Conservation (phyloP, 2,888 invertebrate genomes). For the Drosophila prostipennis region DNA sequence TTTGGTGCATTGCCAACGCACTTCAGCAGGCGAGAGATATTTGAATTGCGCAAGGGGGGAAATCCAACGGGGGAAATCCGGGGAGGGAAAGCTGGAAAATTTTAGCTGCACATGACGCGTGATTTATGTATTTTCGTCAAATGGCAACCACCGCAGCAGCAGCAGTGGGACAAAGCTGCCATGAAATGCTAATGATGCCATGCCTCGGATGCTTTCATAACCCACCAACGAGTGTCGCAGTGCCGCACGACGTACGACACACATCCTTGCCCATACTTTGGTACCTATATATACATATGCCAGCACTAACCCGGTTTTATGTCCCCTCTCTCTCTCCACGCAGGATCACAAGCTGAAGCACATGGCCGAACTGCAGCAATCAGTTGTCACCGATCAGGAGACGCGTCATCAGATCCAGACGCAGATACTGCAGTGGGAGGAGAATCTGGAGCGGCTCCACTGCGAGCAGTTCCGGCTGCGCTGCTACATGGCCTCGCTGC, state of each 20-base stretch:
- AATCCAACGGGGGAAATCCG: too few relatives aligned
- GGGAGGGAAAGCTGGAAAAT: conserved; percentile 36
- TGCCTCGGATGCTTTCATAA: conserved; percentile 64
- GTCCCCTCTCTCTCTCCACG: conserved; percentile 17
- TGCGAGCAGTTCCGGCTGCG: conserved; percentile 98
- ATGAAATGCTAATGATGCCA: conserved; percentile 76
- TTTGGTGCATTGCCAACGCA: conserved; percentile 76
- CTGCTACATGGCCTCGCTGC: conserved; percentile 98
- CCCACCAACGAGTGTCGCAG: conserved; percentile 36
- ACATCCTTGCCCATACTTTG: conserved; percentile 6
- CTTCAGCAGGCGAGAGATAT: conserved; percentile 63
- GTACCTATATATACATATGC: conserved; percentile 11
- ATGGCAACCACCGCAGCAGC: conserved; percentile 65
- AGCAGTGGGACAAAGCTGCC: conserved; percentile 54
- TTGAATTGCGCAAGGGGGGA: conserved; percentile 57
- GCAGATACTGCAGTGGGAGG: conserved; percentile 98
- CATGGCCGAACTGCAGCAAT: conserved; percentile 99
- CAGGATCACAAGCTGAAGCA: conserved; percentile 98
- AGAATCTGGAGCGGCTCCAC: conserved; percentile 97
- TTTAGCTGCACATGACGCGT: conserved; percentile 74
- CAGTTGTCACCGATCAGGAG: conserved; percentile 97
- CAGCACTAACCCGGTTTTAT: conserved; percentile 38
- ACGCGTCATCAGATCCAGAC: conserved; percentile 95
- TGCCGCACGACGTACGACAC: conserved; percentile 1
- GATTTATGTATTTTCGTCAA: conserved; percentile 77